Conservation (phyloP, 2,888 invertebrate genomes). For the Orthosia incerta region DNA sequence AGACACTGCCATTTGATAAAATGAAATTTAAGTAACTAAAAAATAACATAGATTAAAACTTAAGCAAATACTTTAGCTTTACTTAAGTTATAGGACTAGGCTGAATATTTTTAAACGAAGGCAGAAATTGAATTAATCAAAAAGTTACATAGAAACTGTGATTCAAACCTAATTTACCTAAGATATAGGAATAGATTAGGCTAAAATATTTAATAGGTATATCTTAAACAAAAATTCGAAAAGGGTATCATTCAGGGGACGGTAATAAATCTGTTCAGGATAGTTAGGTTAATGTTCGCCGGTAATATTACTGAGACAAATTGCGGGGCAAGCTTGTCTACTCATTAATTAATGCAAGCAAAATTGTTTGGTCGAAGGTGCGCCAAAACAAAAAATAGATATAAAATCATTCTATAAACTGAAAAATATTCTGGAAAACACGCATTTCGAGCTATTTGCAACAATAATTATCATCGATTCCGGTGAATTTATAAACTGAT, state of each 20-base stretch:
- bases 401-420: too few relatives aligned
- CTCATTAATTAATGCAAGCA: constrained; percentile 3
- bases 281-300: neutral
- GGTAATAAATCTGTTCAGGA: neutral
- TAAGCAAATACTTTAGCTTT: neutral
- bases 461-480: too few relatives aligned
- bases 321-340: constrained; percentile 10
- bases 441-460: neutral
- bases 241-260: neutral
- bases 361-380: neutral
- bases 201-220: neutral
- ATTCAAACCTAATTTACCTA: too few relatives aligned
- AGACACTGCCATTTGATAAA: constrained; percentile 14
- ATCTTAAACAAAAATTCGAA: neutral
- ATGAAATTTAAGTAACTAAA: neutral
- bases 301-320: constrained; percentile 19
- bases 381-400: too few relatives aligned
- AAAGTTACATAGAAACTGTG: too few relatives aligned
- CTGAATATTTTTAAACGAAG: too few relatives aligned
- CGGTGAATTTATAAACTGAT: too few relatives aligned
- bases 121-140: too few relatives aligned
- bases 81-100: too few relatives aligned
- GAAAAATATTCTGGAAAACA: too few relatives aligned
- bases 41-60: neutral
- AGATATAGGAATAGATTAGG: neutral